Conservation (phyloP, 2,797 vertebrate species). For the Anabas testudineus region DNA sequence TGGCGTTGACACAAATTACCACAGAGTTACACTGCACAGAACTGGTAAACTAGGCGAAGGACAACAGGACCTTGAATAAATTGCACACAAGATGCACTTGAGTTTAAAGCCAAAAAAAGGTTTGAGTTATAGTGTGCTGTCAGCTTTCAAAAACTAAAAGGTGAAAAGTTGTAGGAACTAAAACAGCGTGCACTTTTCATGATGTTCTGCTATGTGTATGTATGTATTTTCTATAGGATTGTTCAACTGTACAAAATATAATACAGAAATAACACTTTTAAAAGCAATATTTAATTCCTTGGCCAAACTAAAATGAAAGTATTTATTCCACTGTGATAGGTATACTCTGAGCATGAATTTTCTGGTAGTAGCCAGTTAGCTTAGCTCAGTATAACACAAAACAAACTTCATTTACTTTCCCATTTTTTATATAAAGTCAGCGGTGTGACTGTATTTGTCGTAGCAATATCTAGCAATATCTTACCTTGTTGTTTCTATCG, state of each 20-base stretch:
- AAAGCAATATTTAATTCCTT: not conserved
- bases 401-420: too few relatives aligned
- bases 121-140: slow-evolving; percentile 35
- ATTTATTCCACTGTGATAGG: too few relatives aligned
- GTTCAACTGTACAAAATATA: not conserved
- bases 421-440: not conserved
- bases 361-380: too few relatives aligned
- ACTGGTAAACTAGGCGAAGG: slow-evolving; percentile 65
- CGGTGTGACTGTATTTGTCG: too few relatives aligned
- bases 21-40: slow-evolving; percentile 28
- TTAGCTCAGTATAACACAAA: too few relatives aligned
- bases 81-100: slow-evolving; percentile 32
- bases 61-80: slow-evolving; percentile 64
- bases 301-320: not conserved
- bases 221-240: slow-evolving; percentile 1
- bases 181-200: slow-evolving; percentile 5
- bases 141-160: slow-evolving; percentile 24
- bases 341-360: too few relatives aligned
- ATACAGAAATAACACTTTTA: not conserved
- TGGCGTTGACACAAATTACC: slow-evolving; percentile 51
- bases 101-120: slow-evolving; percentile 40
- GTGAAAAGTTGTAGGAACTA: slow-evolving; percentile 13
- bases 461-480: too few relatives aligned
- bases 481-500: too few relatives aligned
- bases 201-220: not conserved